Percentiles rank a stretch among this genome's conserved stretches.
Evolutionary conservation across 2,888 invertebrate species (phyloP).

Genomic region (Blera fallax): DNA sequence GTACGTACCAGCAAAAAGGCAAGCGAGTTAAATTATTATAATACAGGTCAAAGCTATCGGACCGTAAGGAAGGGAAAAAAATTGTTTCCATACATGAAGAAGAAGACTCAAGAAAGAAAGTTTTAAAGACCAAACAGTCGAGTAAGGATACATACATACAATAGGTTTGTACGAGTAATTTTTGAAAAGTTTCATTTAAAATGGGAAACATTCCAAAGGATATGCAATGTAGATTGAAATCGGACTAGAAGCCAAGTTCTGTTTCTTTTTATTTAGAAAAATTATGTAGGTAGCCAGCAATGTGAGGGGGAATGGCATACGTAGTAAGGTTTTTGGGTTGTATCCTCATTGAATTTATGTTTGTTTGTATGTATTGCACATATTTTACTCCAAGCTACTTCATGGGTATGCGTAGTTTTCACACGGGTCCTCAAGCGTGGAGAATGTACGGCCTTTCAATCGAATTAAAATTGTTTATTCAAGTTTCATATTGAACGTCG

Average conservation of each 20-base stretch:
- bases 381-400: too few species aligned
- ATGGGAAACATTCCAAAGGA: constrained; percentile 14
- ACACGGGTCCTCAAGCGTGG: neutral
- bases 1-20: neutral
- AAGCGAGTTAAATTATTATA: constrained; percentile 17
- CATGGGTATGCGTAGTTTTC: neutral
- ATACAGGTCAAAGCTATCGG: constrained; percentile 32
- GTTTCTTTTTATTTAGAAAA: neutral
- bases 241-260: neutral
- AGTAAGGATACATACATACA: neutral
- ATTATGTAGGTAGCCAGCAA: neutral
- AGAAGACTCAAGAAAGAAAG: neutral
- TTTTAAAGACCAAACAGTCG: neutral
- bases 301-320: neutral
- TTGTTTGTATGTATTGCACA: neutral
- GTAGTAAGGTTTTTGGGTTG: neutral
- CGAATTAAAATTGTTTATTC: too few species aligned
- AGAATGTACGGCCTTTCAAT: too few species aligned
- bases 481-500: too few species aligned
- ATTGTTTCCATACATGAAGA: neutral
- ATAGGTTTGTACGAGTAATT: constrained; percentile 18
- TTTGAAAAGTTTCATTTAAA: constrained; percentile 17
- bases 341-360: neutral
- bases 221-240: constrained; percentile 23
- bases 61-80: neutral